Conservation (phyloP, 64 coral and sea anemone genomes). For the Stichodactyla helianthus region DNA sequence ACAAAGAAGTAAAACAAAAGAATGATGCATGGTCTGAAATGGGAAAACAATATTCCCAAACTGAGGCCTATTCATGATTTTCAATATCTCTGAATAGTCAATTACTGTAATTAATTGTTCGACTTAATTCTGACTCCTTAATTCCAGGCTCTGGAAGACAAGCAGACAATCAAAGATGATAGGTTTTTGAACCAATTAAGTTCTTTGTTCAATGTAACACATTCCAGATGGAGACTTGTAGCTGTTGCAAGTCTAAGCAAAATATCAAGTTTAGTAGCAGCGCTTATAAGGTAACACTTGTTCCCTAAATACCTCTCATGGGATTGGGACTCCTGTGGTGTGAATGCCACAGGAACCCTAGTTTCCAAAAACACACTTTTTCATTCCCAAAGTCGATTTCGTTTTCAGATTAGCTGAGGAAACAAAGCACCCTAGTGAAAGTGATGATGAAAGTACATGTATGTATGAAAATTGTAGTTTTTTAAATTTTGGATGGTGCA, state of each 20-base stretch:
- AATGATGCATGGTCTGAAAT: too few relatives aligned
- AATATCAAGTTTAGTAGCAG: conserved; percentile 36
- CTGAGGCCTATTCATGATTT: too few relatives aligned
- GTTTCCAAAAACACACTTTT: too few relatives aligned
- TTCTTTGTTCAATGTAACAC: conserved; percentile 38
- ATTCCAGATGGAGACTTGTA: conserved; percentile 50
- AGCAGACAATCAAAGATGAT: conserved; percentile 36
- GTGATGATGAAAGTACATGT: not conserved
- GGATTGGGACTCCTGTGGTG: too few relatives aligned
- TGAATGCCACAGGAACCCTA: too few relatives aligned
- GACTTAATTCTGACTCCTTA: not conserved
- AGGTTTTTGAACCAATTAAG: conserved; percentile 36
- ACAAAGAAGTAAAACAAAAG: too few relatives aligned
- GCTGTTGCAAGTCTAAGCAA: conserved; percentile 46
- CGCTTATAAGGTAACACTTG: conserved; percentile 33
- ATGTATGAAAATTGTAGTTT: not conserved
- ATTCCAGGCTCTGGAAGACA: conserved; percentile 38
- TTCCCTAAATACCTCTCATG: too few relatives aligned
- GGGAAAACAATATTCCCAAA: too few relatives aligned
- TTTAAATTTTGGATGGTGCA: too few relatives aligned
- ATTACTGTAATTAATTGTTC: too few relatives aligned
- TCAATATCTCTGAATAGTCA: too few relatives aligned
- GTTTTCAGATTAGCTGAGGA: conserved; percentile 12
- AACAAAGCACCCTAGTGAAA: conserved; percentile 18
- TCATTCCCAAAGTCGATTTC: too few relatives aligned